Evolutionary conservation across 2,113 vertebrate species (phyloP).

Genomic region (Etheostoma spectabile): DNA sequence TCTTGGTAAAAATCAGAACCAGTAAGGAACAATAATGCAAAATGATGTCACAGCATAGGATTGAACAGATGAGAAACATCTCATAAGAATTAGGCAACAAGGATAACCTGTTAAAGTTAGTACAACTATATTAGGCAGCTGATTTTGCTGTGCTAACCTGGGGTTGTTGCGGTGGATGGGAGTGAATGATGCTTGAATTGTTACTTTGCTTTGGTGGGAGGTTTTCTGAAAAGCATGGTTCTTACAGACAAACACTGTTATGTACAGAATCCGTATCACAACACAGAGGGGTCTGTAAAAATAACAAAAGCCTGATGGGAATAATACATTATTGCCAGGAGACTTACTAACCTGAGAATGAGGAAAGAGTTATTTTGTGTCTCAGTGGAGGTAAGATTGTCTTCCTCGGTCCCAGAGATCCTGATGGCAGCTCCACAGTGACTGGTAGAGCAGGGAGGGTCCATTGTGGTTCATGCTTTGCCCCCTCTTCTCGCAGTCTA

Average conservation of each 20-base stretch:
- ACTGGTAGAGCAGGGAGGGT: constrained; percentile 56
- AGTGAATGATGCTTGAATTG: constrained; percentile 71
- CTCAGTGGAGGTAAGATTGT: constrained; percentile 67
- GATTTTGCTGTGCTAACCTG: constrained; percentile 55
- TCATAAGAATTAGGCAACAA: constrained; percentile 5
- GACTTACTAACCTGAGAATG: constrained; percentile 69
- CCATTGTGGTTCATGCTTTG: constrained; percentile 52
- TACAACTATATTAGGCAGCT: background rate
- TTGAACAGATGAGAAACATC: constrained; percentile 18
- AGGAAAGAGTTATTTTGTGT: constrained; percentile 59
- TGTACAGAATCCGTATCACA: background rate
- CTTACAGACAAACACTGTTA: constrained; percentile 30
- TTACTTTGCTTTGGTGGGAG: constrained; percentile 34
- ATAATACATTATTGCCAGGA: background rate
- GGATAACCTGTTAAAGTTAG: constrained; percentile 12
- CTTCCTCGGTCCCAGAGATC: constrained; percentile 49
- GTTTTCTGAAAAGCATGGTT: constrained; percentile 49
- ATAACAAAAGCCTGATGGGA: background rate
- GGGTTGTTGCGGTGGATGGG: constrained; percentile 65
- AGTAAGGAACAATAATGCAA: constrained; percentile 40
- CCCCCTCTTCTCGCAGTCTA: constrained; percentile 32
- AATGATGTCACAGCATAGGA: constrained; percentile 18
- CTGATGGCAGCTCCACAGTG: constrained; percentile 35
- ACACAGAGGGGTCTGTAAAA: background rate
- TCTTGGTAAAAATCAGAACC: constrained; percentile 41